Evolutionary conservation across 2,113 vertebrate genomes (phyloP), one percentile per base, ranked within the genome.

Genomic region (Thermophis baileyi): DNA sequence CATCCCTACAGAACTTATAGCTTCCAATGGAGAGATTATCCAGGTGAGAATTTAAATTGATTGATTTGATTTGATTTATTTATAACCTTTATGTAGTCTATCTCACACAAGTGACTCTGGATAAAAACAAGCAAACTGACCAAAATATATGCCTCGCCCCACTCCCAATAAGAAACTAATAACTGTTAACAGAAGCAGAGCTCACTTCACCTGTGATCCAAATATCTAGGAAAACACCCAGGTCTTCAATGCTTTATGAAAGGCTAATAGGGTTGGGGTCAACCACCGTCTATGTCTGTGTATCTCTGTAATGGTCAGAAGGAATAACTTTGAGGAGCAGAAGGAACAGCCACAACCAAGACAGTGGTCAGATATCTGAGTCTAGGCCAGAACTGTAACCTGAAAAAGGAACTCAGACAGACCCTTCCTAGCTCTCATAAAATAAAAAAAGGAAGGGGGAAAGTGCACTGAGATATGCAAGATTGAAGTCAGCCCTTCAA

Each of bases 21-120:
- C 98, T 74, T 96, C 97, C 40, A 95, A n/a, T 86, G 97, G 97
- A 97, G 97, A 98, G 97, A 93, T 95, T 89, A 93, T 97, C 93
- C 98, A 98, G 98, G 98, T 99, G 96, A 98, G 98, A 51, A 63
- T 18, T 86, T 86, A 30, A 25, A n/a, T 30, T 63, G 25, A 86
- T 86, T 40, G 25, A 6, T 49, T 81, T 74, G n/a, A 35, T 74
- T 6, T 40, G 35, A 81, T 40, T 40, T 1, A 74, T 74, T 74
- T 81, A 40, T 81, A 81, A 81, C 35, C 16, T 16, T 40, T 81
- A 81, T 40, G 40, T 40, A 81, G 69, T 7, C 18, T 2, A 81
- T 40, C 69, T 40, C 18, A 81, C 35, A 69, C 63, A 35, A 18
- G 25, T 60, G 57, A 27, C 25, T n/a, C 60, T n/a, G 63, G 63